These are phyloP conservation scores for Thumatha senex DNA, from an alignment of 2,888 invertebrate species.

Conservation along the genomic window DNA sequence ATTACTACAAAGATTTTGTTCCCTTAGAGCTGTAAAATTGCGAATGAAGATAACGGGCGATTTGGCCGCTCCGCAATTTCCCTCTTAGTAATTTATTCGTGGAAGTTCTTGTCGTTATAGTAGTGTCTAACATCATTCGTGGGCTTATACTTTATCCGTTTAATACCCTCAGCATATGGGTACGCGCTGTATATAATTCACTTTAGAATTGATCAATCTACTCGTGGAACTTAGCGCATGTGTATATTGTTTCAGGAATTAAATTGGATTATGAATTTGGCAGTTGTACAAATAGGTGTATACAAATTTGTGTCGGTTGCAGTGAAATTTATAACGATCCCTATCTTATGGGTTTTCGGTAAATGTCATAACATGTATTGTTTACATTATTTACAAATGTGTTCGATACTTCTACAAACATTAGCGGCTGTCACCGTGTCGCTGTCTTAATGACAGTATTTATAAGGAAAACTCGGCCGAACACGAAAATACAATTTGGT, in stretches of 20 bases:
- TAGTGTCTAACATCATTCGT: constrained; percentile 59
- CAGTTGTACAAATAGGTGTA: constrained; percentile 9
- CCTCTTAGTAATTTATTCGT: constrained; percentile 66
- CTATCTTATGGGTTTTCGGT: constrained; percentile 46
- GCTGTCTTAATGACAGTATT: constrained; percentile 82
- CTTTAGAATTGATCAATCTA: constrained; percentile 49
- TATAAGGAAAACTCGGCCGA: constrained; percentile 80
- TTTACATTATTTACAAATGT: constrained; percentile 69
- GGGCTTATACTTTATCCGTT: constrained; percentile 56
- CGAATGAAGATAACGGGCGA: constrained; percentile 62
- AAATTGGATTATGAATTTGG: constrained; percentile 22
- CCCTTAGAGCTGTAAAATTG: constrained; percentile 58
- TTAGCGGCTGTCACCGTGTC: constrained; percentile 77
- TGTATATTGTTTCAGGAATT: constrained; percentile 25
- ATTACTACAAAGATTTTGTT: constrained; percentile 59
- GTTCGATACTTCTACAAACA: constrained; percentile 68
- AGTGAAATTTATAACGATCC: constrained; percentile 26
- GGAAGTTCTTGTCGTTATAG: constrained; percentile 63
- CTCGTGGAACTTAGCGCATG: constrained; percentile 21
- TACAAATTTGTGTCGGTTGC: constrained; percentile 5
- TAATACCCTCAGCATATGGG: constrained; percentile 59
- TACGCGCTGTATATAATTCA: constrained; percentile 45
- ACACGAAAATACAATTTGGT: constrained; percentile 83
- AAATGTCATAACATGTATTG: constrained; percentile 59
- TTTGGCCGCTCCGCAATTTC: constrained; percentile 54